phyloP scores from a whole-genome alignment of 2,797 vertebrate genomes.

The Clarias fuscus region DNA sequence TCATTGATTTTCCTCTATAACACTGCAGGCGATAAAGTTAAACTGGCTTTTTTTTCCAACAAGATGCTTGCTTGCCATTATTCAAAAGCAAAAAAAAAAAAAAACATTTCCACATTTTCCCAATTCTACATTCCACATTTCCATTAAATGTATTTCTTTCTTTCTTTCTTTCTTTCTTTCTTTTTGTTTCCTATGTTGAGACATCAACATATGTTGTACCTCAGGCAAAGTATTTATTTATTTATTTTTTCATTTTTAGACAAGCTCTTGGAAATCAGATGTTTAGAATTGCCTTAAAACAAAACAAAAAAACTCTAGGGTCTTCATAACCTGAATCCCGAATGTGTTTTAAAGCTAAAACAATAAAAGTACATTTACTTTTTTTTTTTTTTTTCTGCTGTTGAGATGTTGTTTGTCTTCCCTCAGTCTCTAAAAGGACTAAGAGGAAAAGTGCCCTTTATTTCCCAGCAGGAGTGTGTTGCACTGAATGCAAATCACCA shows the following conservation, averaged over 20 bases:
- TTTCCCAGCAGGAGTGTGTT: not conserved
- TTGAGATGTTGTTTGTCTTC: not conserved
- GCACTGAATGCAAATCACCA: slow-evolving; percentile 22
- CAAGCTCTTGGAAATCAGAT: not conserved
- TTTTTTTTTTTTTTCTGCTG: not conserved
- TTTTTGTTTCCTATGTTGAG: not conserved
- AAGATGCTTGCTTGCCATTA: not conserved
- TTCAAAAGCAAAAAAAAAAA: not conserved
- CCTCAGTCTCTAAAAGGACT: not conserved
- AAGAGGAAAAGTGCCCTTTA: not conserved
- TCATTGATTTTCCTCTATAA: slow-evolving; percentile 99
- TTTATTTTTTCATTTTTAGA: not conserved
- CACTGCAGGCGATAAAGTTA: slow-evolving; percentile 87
- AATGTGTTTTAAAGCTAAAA: not conserved
- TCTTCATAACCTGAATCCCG: not conserved
- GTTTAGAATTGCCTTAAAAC: not conserved
- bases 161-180: too few species aligned
- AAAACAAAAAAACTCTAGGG: not conserved
- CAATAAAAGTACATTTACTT: not conserved
- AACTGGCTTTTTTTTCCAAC: slow-evolving; percentile 18
- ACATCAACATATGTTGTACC: not conserved
- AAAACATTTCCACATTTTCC: not conserved
- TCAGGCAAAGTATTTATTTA: too few species aligned
- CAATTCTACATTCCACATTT: too few species aligned
- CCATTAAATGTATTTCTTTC: too few species aligned